These are phyloP conservation scores for Branchipolynoe longqiensis DNA, from an alignment of 2,888 invertebrate genomes.

Conservation along the genomic window DNA sequence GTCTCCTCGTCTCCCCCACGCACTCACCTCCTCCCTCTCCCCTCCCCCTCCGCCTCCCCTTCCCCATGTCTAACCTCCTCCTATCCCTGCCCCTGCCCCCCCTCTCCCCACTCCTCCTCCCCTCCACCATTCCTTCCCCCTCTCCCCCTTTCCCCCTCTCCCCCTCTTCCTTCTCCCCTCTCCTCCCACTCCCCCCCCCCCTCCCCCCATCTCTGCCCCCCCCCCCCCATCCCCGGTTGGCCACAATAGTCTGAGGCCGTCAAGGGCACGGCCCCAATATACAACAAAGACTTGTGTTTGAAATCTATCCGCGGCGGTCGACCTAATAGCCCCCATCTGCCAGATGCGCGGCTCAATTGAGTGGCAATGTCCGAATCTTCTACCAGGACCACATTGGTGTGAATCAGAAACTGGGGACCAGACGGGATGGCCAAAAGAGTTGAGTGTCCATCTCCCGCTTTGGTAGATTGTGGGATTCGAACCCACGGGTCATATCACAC, in stretches of 20 bases:
- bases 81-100: background rate
- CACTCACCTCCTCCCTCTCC: too few relatives aligned
- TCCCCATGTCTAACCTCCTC: background rate
- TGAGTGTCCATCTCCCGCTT: too few relatives aligned
- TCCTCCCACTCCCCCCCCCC: too few relatives aligned
- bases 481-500: too few relatives aligned
- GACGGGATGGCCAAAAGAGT: too few relatives aligned
- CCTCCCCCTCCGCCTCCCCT: too few relatives aligned
- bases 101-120: background rate
- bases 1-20: too few relatives aligned
- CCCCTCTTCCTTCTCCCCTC: background rate
- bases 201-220: too few relatives aligned
- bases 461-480: too few relatives aligned
- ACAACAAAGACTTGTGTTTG: slow-evolving; percentile 9
- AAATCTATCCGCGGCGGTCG: background rate
- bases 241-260: background rate
- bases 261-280: background rate
- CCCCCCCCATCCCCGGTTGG: background rate
- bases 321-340: slow-evolving; percentile 26
- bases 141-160: background rate
- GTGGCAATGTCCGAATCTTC: background rate
- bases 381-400: background rate
- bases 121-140: background rate
- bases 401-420: background rate
- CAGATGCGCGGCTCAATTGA: background rate